A percentile compares a stretch with the other conserved stretches of the same genome.
These are phyloP conservation scores for Acrocephalus kingi DNA, from an alignment of 2,113 vertebrate species.

Conservation along the genomic window DNA sequence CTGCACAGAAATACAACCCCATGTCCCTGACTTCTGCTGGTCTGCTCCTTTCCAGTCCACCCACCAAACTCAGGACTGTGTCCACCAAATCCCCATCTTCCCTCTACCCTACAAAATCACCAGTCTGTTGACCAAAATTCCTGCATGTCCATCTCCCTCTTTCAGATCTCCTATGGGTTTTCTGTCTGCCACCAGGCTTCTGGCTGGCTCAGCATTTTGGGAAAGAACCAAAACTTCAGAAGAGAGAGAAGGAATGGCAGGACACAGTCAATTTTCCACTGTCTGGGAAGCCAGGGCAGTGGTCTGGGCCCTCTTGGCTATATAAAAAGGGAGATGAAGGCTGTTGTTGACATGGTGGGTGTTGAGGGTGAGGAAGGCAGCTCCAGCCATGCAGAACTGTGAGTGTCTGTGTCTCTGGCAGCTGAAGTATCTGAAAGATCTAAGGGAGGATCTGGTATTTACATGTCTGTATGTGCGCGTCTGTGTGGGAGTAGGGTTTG, in stretches of 20 bases:
- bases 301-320: neutral
- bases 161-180: neutral
- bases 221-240: neutral
- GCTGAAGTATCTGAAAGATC: neutral
- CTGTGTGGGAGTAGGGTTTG: constrained; percentile 10
- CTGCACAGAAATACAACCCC: neutral
- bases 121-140: neutral
- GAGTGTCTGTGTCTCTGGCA: neutral
- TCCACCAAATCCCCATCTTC: neutral
- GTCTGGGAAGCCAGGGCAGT: neutral
- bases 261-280: neutral
- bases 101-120: neutral
- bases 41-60: neutral
- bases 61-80: neutral
- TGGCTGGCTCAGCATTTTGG: neutral
- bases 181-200: neutral
- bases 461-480: fast-evolving
- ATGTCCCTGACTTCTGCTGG: neutral
- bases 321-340: neutral
- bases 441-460: constrained; percentile 3
- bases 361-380: neutral
- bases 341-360: neutral
- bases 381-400: neutral
- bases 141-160: fast-evolving
- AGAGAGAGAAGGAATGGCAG: neutral